Base-by-base conservation (phyloP, 2,113 vertebrate genomes). In the Gymnobelideus leadbeateri region DNA sequence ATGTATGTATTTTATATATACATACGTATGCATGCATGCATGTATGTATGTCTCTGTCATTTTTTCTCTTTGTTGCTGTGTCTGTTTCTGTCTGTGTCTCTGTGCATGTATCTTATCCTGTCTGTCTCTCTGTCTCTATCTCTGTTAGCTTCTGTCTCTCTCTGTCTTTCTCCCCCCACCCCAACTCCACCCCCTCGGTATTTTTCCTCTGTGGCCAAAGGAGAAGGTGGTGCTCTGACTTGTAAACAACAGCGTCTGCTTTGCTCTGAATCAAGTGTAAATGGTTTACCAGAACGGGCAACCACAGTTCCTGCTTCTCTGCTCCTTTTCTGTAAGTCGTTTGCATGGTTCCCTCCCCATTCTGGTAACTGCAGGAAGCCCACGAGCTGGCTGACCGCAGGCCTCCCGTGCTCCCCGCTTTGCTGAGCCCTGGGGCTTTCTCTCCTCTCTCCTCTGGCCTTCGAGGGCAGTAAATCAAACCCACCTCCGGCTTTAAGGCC, bases 351-450 rank as follows among this genome's bases (percentile, higher is more conserved):
- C 68, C 43, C 89, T 96, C 95, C 95, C 55, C 96, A 93, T 98
- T 97, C 98, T 97, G 97, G 97, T 97, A 98, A 98, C 51, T 28
- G 46, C 51, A 47, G 46, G 53, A 84, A 43, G 52, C 90, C 94
- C 51, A 47, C 28, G 90, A 92, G 0, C 0, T 51, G 90, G 90
- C 91, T 26, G 68, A 94, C 93, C 68, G 24, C 57, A 91, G 53
- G 0, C 0, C 10, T 95, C 31, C 21, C 51, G 89, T 51, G 77
- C 12, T 68, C 31, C 12, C 55, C 3, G 28, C 57, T 37, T 28
- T 19, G 4, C 16, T 23, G 68, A 19, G 68, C 68, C 5, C 8
- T n/a, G 68, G 68, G 68, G 68, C n/a, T 84, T 84, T 43, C 68
- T 84, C 68, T 61, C 37, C 37, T 37, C 16, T 37, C 61, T 84